Evolutionary conservation across 1,140 invertebrate genomes (phyloP).

Genomic region (Dufourea novaeangliae): DNA sequence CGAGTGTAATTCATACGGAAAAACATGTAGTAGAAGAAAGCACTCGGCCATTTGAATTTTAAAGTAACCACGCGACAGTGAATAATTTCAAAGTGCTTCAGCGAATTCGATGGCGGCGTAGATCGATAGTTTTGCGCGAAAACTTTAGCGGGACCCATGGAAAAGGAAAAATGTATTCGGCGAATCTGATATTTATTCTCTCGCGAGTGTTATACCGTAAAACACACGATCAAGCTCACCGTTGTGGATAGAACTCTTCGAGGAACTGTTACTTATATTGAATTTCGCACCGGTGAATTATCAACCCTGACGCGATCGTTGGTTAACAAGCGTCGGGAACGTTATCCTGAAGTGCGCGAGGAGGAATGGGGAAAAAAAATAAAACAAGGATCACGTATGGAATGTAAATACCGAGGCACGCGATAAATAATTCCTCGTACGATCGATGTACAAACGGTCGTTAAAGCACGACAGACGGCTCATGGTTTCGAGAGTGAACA

Average conservation of each 20-base stretch:
- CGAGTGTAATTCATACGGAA: too few species aligned
- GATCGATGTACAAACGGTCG: slow-evolving; percentile 22
- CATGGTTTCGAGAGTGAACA: slow-evolving; percentile 15
- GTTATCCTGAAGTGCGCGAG: neutral
- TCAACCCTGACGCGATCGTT: neutral
- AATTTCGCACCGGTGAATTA: neutral
- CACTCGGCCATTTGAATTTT: too few species aligned
- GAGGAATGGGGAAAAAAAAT: neutral
- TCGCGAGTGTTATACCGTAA: too few species aligned
- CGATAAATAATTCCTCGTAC: slow-evolving; percentile 34
- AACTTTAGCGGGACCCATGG: neutral
- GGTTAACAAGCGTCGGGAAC: neutral
- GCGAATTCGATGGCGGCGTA: slow-evolving; percentile 8
- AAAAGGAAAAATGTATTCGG: neutral
- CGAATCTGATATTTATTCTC: neutral
- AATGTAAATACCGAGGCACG: slow-evolving; percentile 16
- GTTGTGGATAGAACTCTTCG: neutral
- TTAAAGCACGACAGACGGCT: slow-evolving; percentile 15
- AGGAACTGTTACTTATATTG: neutral
- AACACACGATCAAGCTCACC: too few species aligned
- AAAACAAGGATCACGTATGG: too few species aligned
- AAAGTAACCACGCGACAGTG: too few species aligned
- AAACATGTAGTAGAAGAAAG: too few species aligned
- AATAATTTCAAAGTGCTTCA: too few species aligned
- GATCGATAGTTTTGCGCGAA: slow-evolving; percentile 17